Evolutionary conservation across 2,888 invertebrate genomes (phyloP).

Genomic region (Syritta pipiens): DNA sequence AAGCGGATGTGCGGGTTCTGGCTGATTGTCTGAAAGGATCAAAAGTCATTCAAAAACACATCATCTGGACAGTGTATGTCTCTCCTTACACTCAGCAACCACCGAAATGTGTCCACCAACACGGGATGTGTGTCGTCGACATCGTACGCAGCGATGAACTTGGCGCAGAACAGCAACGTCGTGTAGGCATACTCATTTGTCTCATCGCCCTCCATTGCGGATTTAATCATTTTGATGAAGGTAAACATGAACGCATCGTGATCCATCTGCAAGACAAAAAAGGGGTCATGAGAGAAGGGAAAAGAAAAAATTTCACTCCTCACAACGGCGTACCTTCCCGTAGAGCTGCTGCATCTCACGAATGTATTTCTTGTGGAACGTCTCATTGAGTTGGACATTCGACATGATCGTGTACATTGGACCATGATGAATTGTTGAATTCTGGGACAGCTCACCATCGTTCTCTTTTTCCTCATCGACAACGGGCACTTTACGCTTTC

Average conservation of each 20-base stretch:
- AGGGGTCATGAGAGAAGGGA: no score
- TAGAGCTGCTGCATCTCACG: slow-evolving; percentile 83
- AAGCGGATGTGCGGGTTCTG: slow-evolving; percentile 83
- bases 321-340: slow-evolving; percentile 84
- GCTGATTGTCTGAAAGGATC: slow-evolving; percentile 78
- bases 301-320: slow-evolving; percentile 70
- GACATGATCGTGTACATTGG: slow-evolving; percentile 81
- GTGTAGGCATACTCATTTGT: slow-evolving; percentile 85
- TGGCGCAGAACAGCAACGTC: slow-evolving; percentile 85
- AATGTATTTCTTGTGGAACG: slow-evolving; percentile 83
- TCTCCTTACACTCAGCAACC: slow-evolving; percentile 74
- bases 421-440: slow-evolving; percentile 70
- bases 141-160: slow-evolving; percentile 84
- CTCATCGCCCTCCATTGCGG: slow-evolving; percentile 84
- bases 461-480: slow-evolving; percentile 73
- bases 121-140: slow-evolving; percentile 79
- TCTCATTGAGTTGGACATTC: slow-evolving; percentile 83
- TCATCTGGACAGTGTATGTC: background rate
- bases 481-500: slow-evolving; percentile 72
- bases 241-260: slow-evolving; percentile 83
- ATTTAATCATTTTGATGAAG: slow-evolving; percentile 84
- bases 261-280: slow-evolving; percentile 79
- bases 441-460: slow-evolving; percentile 63
- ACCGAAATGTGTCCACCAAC: slow-evolving; percentile 73
- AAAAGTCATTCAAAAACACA: background rate